phyloP scores from a whole-genome alignment of 1,140 invertebrate genomes.

The Caerostris darwini region DNA sequence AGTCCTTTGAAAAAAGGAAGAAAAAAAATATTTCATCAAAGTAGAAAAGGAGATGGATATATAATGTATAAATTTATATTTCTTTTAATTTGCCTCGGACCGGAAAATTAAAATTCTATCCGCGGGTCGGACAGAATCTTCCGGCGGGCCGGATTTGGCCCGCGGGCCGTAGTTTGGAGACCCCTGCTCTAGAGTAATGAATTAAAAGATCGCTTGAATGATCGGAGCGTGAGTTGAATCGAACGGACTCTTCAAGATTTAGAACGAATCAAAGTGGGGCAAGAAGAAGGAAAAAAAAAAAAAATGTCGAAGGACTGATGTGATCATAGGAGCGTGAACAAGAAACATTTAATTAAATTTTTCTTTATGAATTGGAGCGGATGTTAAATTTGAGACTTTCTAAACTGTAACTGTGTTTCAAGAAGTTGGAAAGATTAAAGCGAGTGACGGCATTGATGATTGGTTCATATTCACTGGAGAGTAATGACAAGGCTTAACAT shows the following conservation, averaged over 20 bases:
- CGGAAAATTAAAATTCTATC: no score
- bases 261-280: not conserved
- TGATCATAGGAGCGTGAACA: conserved; percentile 2
- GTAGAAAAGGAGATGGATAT: no score
- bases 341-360: conserved; percentile 39
- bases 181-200: conserved; percentile 26
- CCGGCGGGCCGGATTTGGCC: no score
- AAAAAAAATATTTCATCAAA: no score
- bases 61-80: no score
- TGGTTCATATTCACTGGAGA: not conserved
- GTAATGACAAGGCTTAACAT: not conserved
- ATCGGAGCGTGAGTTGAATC: not conserved
- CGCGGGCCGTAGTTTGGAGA: no score
- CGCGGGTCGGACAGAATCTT: no score
- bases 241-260: not conserved
- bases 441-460: not conserved
- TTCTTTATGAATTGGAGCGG: not conserved
- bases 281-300: not conserved
- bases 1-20: no score
- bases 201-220: conserved; percentile 36
- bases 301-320: not conserved
- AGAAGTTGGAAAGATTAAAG: not conserved
- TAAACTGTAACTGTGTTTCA: not conserved
- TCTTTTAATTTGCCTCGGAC: no score
- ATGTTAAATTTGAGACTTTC: conserved; percentile 2